Percentiles rank a stretch among this genome's conserved stretches.
Conservation (phyloP, 2,888 invertebrate genomes). For the Eupithecia abbreviata region DNA sequence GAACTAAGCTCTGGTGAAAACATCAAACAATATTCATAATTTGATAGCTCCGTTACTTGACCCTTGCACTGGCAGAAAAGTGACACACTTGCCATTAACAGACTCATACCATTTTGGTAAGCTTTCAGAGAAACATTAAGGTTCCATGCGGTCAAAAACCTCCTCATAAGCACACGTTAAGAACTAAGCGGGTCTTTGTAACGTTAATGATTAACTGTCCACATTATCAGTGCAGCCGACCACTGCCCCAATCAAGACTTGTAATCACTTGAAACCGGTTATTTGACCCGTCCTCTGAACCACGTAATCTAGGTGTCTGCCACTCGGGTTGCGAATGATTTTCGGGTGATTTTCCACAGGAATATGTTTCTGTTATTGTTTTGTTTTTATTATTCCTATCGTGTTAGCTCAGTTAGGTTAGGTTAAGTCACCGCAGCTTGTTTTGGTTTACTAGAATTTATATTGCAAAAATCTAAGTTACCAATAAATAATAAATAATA, state of each 20-base stretch:
- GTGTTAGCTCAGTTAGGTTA: background rate
- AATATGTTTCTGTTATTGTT: background rate
- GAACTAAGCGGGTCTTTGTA: background rate
- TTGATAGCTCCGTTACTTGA: too few species aligned
- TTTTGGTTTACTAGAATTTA: background rate
- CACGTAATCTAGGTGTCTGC: conserved; percentile 16
- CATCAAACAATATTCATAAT: too few species aligned
- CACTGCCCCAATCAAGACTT: conserved; percentile 17
- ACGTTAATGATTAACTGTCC: conserved; percentile 30
- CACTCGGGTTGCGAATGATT: conserved; percentile 31
- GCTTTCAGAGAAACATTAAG: background rate
- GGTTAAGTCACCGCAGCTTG: background rate
- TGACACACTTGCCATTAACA: too few species aligned
- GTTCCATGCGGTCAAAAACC: background rate
- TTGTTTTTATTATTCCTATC: background rate
- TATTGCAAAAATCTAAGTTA: background rate
- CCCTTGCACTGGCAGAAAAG: too few species aligned
- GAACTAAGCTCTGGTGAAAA: too few species aligned
- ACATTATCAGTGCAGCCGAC: conserved; percentile 21
- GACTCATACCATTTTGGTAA: background rate
- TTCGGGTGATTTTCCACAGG: conserved; percentile 13
- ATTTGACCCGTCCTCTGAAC: conserved; percentile 32
- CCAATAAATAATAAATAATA: too few species aligned
- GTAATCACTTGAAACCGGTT: conserved; percentile 38
- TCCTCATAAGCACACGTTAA: background rate